Evolutionary conservation across 2,113 vertebrate genomes (phyloP), one percentile per base, ranked within the genome.

Genomic region (Vanacampus margaritifer): DNA sequence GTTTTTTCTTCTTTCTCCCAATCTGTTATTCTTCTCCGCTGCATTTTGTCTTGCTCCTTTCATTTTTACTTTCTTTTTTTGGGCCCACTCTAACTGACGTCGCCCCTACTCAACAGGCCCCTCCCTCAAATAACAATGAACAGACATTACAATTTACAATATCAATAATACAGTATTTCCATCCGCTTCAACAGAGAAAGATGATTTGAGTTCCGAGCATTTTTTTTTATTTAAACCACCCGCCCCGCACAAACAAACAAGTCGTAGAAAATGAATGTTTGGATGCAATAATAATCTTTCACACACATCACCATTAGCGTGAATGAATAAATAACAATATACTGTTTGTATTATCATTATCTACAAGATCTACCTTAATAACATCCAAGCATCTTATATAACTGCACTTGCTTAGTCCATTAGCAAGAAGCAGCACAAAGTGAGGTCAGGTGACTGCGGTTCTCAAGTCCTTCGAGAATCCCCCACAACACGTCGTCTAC

Each of bases 381-480:
- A 45, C 57, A 59, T 23, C 36, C 45, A 41, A 64, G 45, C 62
- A 35, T 57, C 37, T 71, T 75, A 75, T 53, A 65, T 65, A 11
- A 58, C 67, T 17, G 39, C 46, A 75, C 43, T n/a, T 36, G 63
- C 61, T 73, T 46, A 6, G 64, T 64, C 16, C 58, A 32, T 67
- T 69, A 43, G 60, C 23, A 23, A 26, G 3, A 17, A 37, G 57
- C 19, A 21, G 32, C 57, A 36, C 57, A 37, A 28, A 62, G 39
- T 26, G 69, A 46, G 37, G 36, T 65, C 74, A 77, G 65, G 80
- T 83, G 69, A 70, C 36, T 64, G 69, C 79, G 79, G 65, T 81
- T 45, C 68, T 65, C 37, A 46, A 46, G 41, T 75, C 81, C 81
- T 78, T 64, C 70, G 72, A 78, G 74, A 60, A 26, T 36, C 69